These are phyloP conservation scores for Ophion ventricosus DNA, from an alignment of 2,888 invertebrate genomes.

Conservation along the genomic window DNA sequence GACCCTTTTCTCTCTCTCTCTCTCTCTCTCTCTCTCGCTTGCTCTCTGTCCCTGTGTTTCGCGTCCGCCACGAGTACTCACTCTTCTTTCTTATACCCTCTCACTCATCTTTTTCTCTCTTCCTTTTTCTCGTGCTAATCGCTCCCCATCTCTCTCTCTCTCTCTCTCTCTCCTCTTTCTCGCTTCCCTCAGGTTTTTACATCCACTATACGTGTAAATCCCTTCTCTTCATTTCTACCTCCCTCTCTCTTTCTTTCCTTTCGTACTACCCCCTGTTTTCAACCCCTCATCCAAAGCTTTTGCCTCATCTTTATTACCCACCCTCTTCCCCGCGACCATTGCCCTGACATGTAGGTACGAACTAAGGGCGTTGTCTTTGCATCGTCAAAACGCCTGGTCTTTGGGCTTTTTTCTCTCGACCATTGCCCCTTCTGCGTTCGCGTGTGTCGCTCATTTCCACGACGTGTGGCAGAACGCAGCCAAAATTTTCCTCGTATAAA, in stretches of 20 bases:
- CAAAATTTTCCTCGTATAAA: too few relatives aligned
- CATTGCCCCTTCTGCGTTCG: constrained; percentile 13
- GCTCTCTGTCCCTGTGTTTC: constrained; percentile 44
- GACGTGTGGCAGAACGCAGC: too few relatives aligned
- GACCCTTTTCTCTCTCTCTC: constrained; percentile 21
- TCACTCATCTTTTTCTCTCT: constrained; percentile 59
- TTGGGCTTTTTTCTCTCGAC: constrained; percentile 47
- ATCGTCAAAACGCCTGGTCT: constrained; percentile 59
- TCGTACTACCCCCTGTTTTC: constrained; percentile 49
- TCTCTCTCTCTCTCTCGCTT: constrained; percentile 34
- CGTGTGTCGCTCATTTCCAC: neutral
- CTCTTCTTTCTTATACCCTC: constrained; percentile 64
- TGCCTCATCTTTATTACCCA: constrained; percentile 64
- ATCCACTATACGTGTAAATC: constrained; percentile 37
- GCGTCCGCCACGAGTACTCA: constrained; percentile 48
- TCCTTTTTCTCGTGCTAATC: constrained; percentile 64
- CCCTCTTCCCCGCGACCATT: constrained; percentile 28
- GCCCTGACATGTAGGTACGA: constrained; percentile 70
- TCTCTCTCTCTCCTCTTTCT: constrained; percentile 39
- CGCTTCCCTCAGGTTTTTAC: constrained; percentile 61
- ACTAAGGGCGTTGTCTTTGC: constrained; percentile 83
- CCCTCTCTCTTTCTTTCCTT: constrained; percentile 37
- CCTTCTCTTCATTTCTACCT: constrained; percentile 25
- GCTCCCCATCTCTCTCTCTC: constrained; percentile 42
- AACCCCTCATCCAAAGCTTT: constrained; percentile 56